Evolutionary conservation across 2,888 invertebrate species (phyloP).

Genomic region (Acleris holmiana): DNA sequence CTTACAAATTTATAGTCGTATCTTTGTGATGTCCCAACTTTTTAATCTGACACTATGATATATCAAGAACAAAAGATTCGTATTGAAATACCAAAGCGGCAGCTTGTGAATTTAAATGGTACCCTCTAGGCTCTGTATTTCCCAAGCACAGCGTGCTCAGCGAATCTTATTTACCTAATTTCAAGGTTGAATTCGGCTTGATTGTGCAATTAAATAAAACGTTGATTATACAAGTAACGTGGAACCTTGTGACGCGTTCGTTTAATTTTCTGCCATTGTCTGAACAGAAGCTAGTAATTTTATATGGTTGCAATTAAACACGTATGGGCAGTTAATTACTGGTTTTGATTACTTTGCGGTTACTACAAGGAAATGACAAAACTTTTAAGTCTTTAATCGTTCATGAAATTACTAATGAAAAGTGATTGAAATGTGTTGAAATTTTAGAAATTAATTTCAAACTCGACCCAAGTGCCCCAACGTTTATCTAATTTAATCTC

Average conservation of each 20-base stretch:
- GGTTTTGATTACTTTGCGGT: not conserved
- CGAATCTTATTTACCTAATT: constrained; percentile 40
- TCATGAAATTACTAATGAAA: no score
- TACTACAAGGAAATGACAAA: not conserved
- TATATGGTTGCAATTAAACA: constrained; percentile 25
- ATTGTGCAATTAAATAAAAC: constrained; percentile 31
- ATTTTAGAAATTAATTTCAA: no score
- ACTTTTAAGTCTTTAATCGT: not conserved
- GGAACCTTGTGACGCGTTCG: constrained; percentile 12
- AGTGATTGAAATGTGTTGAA: no score
- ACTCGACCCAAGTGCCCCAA: no score
- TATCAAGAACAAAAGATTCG: not conserved
- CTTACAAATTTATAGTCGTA: no score
- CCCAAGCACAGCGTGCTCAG: constrained; percentile 17
- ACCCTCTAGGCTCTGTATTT: constrained; percentile 13
- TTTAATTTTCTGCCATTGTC: constrained; percentile 32
- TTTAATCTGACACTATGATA: no score
- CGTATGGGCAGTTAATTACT: constrained; percentile 11
- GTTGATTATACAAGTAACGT: constrained; percentile 11
- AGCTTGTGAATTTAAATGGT: not conserved
- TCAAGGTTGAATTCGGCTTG: constrained; percentile 42
- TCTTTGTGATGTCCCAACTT: no score
- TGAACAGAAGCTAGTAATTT: constrained; percentile 24
- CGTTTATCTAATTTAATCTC: no score
- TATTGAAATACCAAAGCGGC: constrained; percentile 3